phyloP scores from a whole-genome alignment of 2,113 vertebrate species.

The Tringa solitaria region DNA sequence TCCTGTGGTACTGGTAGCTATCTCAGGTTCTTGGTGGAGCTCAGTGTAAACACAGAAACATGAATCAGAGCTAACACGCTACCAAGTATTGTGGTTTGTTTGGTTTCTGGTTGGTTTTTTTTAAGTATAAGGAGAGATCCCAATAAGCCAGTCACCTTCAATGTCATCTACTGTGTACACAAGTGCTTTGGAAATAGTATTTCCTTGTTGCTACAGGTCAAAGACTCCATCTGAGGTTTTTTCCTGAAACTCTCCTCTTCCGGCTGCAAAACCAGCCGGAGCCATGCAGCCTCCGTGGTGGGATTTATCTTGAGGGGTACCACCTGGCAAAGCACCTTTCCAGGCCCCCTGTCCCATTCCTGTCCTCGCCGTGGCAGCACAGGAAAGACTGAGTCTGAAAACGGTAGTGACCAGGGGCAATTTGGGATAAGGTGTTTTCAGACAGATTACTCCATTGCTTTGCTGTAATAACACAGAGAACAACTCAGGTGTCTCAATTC shows the following conservation, averaged over 20 bases:
- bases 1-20: no score
- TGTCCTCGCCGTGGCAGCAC: fast-evolving
- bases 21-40: not conserved
- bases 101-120: no score
- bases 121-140: not conserved
- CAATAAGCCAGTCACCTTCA: not conserved
- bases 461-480: fast-evolving
- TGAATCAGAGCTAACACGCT: not conserved
- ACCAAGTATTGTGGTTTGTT: no score
- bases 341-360: fast-evolving
- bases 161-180: not conserved
- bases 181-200: not conserved
- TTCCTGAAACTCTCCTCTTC: not conserved
- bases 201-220: constrained; percentile 20
- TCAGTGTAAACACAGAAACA: not conserved
- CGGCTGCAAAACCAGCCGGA: not conserved
- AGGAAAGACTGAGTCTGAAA: not conserved
- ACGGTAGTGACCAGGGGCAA: fast-evolving
- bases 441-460: fast-evolving
- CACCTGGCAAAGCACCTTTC: not conserved
- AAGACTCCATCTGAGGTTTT: not conserved
- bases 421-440: not conserved
- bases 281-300: fast-evolving
- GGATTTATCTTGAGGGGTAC: not conserved
- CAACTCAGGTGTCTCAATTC: not conserved